Conservation (phyloP, 2,113 vertebrate genomes). For the Hoplias malabaricus region DNA sequence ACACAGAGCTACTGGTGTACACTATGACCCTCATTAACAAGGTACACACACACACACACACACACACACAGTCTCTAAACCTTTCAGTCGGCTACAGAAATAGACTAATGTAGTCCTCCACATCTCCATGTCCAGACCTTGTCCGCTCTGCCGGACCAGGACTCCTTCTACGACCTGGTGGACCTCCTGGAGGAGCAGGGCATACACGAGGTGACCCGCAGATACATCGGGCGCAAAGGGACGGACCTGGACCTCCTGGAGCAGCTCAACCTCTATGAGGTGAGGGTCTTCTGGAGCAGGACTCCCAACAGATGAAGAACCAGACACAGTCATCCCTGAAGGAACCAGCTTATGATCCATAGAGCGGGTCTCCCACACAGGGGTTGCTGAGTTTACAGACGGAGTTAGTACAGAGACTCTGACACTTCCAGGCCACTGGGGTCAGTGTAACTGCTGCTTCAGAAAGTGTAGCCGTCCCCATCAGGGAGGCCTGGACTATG, state of each 20-base stretch:
- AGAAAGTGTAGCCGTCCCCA: too few relatives aligned
- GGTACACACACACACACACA: conserved; percentile 66
- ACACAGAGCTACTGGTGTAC: conserved; percentile 91
- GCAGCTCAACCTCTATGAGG: conserved; percentile 95
- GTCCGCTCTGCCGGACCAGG: conserved; percentile 88
- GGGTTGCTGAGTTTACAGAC: too few relatives aligned
- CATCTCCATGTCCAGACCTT: conserved; percentile 72
- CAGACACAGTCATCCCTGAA: too few relatives aligned
- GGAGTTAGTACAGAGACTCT: too few relatives aligned
- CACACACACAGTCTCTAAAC: not conserved
- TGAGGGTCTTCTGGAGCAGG: conserved; percentile 60
- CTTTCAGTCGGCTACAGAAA: too few relatives aligned
- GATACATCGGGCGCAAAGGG: conserved; percentile 86
- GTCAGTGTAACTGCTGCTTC: too few relatives aligned
- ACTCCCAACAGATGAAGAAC: too few relatives aligned
- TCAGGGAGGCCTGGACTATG: too few relatives aligned
- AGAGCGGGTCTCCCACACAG: too few relatives aligned
- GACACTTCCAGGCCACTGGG: too few relatives aligned
- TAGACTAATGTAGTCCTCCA: not conserved
- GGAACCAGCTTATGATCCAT: too few relatives aligned
- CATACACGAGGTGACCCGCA: conserved; percentile 84
- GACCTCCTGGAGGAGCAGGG: conserved; percentile 92
- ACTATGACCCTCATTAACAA: conserved; percentile 94
- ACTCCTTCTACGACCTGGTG: conserved; percentile 92
- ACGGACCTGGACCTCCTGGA: conserved; percentile 90